Percentiles rank a stretch among this genome's conserved stretches.
These are phyloP conservation scores for Temnothorax curvispinosus DNA, from an alignment of 1,140 invertebrate species.

Conservation along the genomic window DNA sequence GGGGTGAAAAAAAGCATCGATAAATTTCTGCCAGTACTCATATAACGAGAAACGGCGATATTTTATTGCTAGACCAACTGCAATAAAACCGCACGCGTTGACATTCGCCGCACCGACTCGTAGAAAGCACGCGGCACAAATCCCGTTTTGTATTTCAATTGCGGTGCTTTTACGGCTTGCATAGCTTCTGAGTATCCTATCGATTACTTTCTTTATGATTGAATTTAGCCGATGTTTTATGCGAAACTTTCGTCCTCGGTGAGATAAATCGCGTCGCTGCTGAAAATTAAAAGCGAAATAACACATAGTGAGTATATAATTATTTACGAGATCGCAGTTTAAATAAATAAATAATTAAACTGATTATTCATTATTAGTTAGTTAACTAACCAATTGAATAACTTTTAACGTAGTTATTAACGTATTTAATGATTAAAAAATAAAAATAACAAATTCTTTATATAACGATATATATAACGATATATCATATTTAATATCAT, in stretches of 20 bases:
- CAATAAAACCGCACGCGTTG: conserved; percentile 12
- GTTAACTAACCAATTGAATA: not conserved
- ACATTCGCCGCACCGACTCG: not conserved
- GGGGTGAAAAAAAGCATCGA: not conserved
- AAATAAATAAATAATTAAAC: conserved; percentile 2
- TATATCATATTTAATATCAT: not conserved
- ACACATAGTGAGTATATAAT: not conserved
- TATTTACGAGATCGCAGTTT: not conserved
- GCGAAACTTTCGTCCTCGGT: not conserved
- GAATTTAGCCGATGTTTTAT: not conserved
- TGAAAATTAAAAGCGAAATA: not conserved
- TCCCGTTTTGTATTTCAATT: conserved; percentile 23
- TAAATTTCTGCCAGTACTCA: conserved; percentile 23
- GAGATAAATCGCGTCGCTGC: not conserved
- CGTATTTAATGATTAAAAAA: not conserved
- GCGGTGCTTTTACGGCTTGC: conserved; percentile 20
- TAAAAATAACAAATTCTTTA: not conserved
- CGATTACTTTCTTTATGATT: conserved; percentile 11
- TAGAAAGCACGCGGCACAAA: conserved; percentile 27
- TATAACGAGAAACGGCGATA: conserved; percentile 45
- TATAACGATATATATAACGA: not conserved
- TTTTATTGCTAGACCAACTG: conserved; percentile 26
- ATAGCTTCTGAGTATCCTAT: not conserved
- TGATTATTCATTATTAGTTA: not conserved
- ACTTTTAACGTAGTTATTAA: not conserved